A percentile compares a stretch with the other conserved stretches of the same genome.
These are phyloP conservation scores for Epizoanthus rinbou DNA, from an alignment of 92 coral and sea anemone genomes.

Conservation along the genomic window DNA sequence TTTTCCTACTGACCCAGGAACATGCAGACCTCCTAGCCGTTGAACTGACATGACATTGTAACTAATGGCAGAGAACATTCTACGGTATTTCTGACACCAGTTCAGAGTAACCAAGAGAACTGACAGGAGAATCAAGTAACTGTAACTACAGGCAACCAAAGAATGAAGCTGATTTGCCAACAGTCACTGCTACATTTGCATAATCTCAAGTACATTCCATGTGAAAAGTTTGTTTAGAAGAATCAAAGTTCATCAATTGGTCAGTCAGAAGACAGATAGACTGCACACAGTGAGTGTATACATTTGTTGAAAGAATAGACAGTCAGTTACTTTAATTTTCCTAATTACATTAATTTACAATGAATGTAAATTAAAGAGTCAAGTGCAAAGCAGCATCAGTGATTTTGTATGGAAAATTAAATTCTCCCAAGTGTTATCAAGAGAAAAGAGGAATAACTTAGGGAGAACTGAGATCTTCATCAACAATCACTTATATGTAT, in stretches of 20 bases:
- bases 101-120: background rate
- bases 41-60: conserved; percentile 40
- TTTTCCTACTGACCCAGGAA: conserved; percentile 45
- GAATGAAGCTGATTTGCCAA: background rate
- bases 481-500: too few relatives aligned
- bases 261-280: too few relatives aligned
- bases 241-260: background rate
- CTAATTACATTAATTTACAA: too few relatives aligned
- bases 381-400: too few relatives aligned
- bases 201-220: background rate
- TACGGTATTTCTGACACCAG: background rate
- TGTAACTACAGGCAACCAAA: background rate
- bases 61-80: conserved; percentile 30
- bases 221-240: conserved; percentile 1
- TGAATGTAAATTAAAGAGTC: too few relatives aligned
- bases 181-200: conserved; percentile 12
- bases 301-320: too few relatives aligned
- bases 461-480: too few relatives aligned
- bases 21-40: conserved; percentile 44
- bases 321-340: too few relatives aligned
- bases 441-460: too few relatives aligned
- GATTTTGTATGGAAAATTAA: too few relatives aligned
- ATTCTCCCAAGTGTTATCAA: too few relatives aligned
- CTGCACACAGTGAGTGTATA: too few relatives aligned
- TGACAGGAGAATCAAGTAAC: background rate